Base-by-base conservation (phyloP, 1,140 invertebrate genomes). In the Drosophila yakuba region DNA sequence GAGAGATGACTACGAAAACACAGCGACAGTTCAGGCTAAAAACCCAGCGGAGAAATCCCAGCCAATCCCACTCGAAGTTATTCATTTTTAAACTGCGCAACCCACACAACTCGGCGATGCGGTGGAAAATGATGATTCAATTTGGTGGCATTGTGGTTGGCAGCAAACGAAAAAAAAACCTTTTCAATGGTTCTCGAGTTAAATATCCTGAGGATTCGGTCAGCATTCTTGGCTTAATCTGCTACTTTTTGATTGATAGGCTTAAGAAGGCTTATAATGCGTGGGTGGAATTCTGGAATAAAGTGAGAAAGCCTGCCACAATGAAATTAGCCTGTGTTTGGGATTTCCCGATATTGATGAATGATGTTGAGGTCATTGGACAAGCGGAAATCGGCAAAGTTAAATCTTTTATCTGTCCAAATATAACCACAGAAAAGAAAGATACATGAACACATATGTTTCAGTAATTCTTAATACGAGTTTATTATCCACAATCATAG, bases 41-140 rank as follows among this genome's bases (percentile, higher is more conserved):
- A 41, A 15, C 32, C 36, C 39, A 35, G 43, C 47, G 17, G 36
- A 62, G 47, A 32, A 5, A 47, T 3, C 10, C 28, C 15, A 17
- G 28, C 72, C 41, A 77, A 60, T 52, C 52, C 74, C 66, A 78
- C 45, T 77, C 25, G 52, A 32, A 68, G 79, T 76, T 89, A 89
- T 83, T 79, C 83, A 88, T 88, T 83, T 88, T 79, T 83, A 83
- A 73, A 88, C 75, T 88, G 71, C 63, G 64, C 75, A 10, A 51
- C 28, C 48, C 48, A 35, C 48, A 32, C 48, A 35, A 51, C 48
- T 51, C 11, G 25, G 61, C 12, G 32, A 39, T 35, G 12, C 45
- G 15, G 35, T n/a, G 35, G 45, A 67, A 56, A 73, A 83, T 71
- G 84, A 89, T 88, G 84, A 89, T 88, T 88, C 84, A 88, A 89